Base-by-base conservation (phyloP, 2,888 invertebrate species). In the Erebia epiphron region DNA sequence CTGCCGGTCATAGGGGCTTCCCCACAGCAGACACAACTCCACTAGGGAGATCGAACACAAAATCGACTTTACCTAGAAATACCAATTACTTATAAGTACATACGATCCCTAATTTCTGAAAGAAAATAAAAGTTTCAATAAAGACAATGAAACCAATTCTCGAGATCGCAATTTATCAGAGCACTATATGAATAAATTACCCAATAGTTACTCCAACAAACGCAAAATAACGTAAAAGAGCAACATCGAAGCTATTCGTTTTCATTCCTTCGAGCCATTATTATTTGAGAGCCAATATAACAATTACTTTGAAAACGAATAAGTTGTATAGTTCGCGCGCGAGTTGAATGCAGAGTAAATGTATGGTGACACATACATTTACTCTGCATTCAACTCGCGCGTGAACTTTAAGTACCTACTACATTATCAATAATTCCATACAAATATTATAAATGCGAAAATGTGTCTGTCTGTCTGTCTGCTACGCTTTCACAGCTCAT, bases 121-220 rank as follows among this genome's bases (percentile, higher is more conserved):
- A 26, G 21, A 50, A 49, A 63, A 21, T 49, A 61, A 49, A 46
- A 63, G 18, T 61, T 18, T 21, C 46, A 50, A 64, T 64, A 64
- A 41, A 41, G 54, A 16, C 54, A 54, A 11, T 64, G n/a, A 69
- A 62, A 52, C 50, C 50, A 56, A 11, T 41, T 56, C 56, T 61
- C 41, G 35, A 60, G 21, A 67, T 21, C 21, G 41, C 46, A 67
- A 63, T 67, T 63, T 49, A 41, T n/a, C 35, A 63, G 64, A 60
- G 49, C 46, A 67, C 57, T 64, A 65, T 64, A 65, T 64, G 60
- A 60, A 58, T 67, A 68, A 65, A 72, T 70, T 72, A 64, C 63
- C 63, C 61, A 35, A 35, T 7, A 7, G 35, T 5, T 35, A 54
- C 67, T 41, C 21, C 56, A 56, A 64, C 54, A 67, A 57, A 60